These are phyloP conservation scores for Subacronicta megacephala DNA, from an alignment of 2,888 invertebrate genomes.

Conservation along the genomic window DNA sequence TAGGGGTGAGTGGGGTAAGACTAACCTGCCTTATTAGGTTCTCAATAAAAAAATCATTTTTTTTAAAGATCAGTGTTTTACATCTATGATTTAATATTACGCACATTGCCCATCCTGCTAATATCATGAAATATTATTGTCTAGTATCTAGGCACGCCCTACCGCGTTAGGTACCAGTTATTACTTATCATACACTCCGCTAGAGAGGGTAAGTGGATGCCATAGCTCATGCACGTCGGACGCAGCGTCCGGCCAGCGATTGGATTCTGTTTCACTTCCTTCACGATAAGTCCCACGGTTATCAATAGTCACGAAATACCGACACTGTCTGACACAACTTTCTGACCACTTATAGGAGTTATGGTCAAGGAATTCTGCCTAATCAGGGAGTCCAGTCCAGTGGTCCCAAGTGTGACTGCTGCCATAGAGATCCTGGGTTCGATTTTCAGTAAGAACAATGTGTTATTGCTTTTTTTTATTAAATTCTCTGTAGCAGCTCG, in stretches of 20 bases:
- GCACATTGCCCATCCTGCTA: not conserved
- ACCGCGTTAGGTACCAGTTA: slow-evolving; percentile 28
- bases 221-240: slow-evolving; percentile 49
- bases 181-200: slow-evolving; percentile 40
- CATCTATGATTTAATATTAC: no score
- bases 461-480: no score
- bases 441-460: no score
- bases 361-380: slow-evolving; percentile 32
- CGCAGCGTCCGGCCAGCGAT: slow-evolving; percentile 53
- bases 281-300: slow-evolving; percentile 61
- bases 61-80: no score
- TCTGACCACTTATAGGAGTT: slow-evolving; percentile 39
- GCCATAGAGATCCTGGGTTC: no score
- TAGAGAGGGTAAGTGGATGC: slow-evolving; percentile 61
- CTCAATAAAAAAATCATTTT: no score
- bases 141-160: slow-evolving; percentile 20
- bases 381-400: no score
- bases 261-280: slow-evolving; percentile 66
- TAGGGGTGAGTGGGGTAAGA: no score
- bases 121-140: slow-evolving; percentile 27
- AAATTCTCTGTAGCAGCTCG: no score
- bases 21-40: no score
- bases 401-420: no score
- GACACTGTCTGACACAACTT: slow-evolving; percentile 43
- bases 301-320: slow-evolving; percentile 54